Conservation (phyloP, 2,888 invertebrate species). For the Aphidius colemani region DNA sequence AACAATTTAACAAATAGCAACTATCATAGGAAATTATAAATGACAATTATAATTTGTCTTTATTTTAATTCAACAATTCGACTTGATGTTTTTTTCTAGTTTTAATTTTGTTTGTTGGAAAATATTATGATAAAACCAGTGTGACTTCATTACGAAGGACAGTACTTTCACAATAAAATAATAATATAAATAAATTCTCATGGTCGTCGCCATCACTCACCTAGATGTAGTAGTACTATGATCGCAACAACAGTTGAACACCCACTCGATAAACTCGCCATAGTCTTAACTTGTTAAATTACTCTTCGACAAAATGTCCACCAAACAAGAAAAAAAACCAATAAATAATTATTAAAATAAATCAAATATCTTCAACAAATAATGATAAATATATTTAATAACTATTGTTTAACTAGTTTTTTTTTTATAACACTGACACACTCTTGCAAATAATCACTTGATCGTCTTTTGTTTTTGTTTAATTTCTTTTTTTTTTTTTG, state of each 20-base stretch:
- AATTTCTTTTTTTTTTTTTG: not conserved
- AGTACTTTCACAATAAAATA: constrained; percentile 10
- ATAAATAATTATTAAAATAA: not conserved
- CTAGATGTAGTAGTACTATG: constrained; percentile 47
- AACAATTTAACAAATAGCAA: too few species aligned
- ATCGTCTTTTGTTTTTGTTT: constrained; percentile 1
- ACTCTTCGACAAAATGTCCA: not conserved
- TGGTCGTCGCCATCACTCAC: constrained; percentile 42
- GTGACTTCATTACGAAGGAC: constrained; percentile 10
- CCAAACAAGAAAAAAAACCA: constrained; percentile 9
- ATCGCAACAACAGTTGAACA: constrained; percentile 39
- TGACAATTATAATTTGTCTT: too few species aligned
- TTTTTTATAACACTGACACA: constrained; percentile 15
- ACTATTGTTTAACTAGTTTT: too few species aligned
- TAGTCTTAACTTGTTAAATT: constrained; percentile 35
- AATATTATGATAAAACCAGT: constrained; percentile 15
- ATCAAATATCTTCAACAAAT: constrained; percentile 2
- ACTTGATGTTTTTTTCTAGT: too few species aligned
- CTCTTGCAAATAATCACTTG: not conserved
- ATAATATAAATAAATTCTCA: constrained; percentile 19
- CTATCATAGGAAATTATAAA: too few species aligned
- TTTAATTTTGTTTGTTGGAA: too few species aligned
- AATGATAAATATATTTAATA: not conserved
- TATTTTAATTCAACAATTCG: too few species aligned
- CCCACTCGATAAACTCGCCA: constrained; percentile 45